Percentiles rank a stretch among this genome's conserved stretches.
phyloP scores from a whole-genome alignment of 2,113 vertebrate species.

The Pollimyrus isidori region DNA sequence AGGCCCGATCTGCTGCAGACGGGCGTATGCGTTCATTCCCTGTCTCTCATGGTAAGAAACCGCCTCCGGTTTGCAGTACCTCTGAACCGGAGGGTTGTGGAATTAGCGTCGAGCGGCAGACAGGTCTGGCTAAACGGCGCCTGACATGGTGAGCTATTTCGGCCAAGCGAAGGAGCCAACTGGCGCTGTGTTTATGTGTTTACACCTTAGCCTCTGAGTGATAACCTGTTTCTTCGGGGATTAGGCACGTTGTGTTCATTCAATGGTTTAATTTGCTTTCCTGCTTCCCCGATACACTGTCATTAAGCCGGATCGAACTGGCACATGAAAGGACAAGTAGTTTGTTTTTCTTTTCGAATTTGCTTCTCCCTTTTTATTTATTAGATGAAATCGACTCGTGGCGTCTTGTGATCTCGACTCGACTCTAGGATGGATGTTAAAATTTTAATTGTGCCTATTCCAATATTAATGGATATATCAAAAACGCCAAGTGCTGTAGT shows the following conservation, averaged over 20 bases:
- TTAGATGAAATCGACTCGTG: neutral
- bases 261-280: neutral
- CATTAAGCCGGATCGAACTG: neutral
- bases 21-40: neutral
- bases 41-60: neutral
- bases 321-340: neutral
- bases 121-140: neutral
- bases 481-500: neutral
- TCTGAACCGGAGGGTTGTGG: neutral
- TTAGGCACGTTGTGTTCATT: neutral
- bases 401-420: neutral
- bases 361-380: neutral
- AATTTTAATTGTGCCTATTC: neutral
- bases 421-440: neutral
- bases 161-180: neutral
- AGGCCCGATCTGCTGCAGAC: too few species aligned
- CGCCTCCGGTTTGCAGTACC: neutral
- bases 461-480: neutral
- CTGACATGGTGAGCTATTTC: neutral
- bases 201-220: neutral
- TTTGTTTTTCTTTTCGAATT: neutral
- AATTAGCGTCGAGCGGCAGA: neutral
- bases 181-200: neutral
- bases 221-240: neutral
- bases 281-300: neutral